Percentiles rank a stretch among this genome's conserved stretches.
Evolutionary conservation across 2,888 invertebrate genomes (phyloP).

Genomic region (Megastigmus dorsalis): DNA sequence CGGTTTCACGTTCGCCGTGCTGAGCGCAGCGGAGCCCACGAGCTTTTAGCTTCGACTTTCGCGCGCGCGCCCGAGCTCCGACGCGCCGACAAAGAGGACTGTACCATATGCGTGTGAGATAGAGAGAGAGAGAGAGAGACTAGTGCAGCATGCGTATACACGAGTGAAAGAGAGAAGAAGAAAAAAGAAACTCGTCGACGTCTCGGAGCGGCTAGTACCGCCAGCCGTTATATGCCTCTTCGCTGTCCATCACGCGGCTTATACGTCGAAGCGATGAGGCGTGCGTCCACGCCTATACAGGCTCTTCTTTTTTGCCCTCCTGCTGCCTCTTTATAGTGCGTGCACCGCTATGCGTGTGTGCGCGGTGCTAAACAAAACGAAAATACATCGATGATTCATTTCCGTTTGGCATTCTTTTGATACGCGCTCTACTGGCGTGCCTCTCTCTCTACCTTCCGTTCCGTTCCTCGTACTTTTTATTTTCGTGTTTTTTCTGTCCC

Average conservation of each 20-base stretch:
- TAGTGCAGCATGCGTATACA: no score
- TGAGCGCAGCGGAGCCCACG: conserved; percentile 50
- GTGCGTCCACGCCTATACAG: no score
- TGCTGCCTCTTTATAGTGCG: no score
- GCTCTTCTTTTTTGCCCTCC: no score
- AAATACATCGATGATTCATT: conserved; percentile 49
- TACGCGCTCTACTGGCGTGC: no score
- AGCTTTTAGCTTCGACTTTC: conserved; percentile 69
- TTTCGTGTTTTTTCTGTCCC: not conserved
- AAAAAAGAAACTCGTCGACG: conserved; percentile 3
- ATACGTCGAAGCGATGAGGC: no score
- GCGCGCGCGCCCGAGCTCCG: conserved; percentile 49
- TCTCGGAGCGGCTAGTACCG: conserved; percentile 9
- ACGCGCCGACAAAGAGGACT: conserved; percentile 17
- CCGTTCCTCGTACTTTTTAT: not conserved
- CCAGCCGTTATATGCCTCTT: no score
- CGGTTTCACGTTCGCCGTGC: conserved; percentile 68
- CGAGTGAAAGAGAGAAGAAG: not conserved
- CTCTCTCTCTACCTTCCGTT: not conserved
- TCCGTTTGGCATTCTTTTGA: conserved; percentile 42
- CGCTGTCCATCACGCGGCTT: conserved; percentile 54
- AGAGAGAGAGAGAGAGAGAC: not conserved
- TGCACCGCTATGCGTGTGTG: not conserved
- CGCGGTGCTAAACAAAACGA: conserved; percentile 27
- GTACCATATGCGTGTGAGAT: not conserved